phyloP scores from a whole-genome alignment of 2,888 invertebrate species.

The Marasmarcha lunaedactyla region DNA sequence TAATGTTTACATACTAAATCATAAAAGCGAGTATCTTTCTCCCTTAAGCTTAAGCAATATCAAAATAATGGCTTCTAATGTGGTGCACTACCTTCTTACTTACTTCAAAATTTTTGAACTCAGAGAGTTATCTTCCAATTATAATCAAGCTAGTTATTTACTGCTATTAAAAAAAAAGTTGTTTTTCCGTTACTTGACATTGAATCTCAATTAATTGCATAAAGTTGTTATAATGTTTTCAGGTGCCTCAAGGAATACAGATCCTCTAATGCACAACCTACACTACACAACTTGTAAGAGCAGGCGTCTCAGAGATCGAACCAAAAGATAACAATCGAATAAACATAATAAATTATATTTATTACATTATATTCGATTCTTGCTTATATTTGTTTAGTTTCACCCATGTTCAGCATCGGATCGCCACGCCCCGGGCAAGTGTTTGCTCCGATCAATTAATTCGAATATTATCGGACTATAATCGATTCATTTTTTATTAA shows the following conservation, averaged over 20 bases:
- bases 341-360: constrained; percentile 68
- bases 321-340: constrained; percentile 46
- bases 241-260: too few relatives aligned
- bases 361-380: constrained; percentile 57
- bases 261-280: not conserved
- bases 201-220: too few relatives aligned
- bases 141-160: not conserved
- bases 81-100: too few relatives aligned
- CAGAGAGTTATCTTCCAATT: too few relatives aligned
- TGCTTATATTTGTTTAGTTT: constrained; percentile 54
- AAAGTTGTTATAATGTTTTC: too few relatives aligned
- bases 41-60: too few relatives aligned
- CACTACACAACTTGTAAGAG: constrained; percentile 27
- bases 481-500: not conserved
- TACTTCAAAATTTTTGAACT: too few relatives aligned
- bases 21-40: too few relatives aligned
- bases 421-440: constrained; percentile 25
- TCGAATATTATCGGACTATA: not conserved
- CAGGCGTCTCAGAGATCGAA: constrained; percentile 54
- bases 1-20: too few relatives aligned
- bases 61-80: too few relatives aligned
- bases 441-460: constrained; percentile 1
- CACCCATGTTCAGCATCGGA: constrained; percentile 26
- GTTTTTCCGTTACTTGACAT: not conserved
- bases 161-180: not conserved